phyloP scores from a whole-genome alignment of 2,797 vertebrate genomes.

The Bradypodion pumilum region DNA sequence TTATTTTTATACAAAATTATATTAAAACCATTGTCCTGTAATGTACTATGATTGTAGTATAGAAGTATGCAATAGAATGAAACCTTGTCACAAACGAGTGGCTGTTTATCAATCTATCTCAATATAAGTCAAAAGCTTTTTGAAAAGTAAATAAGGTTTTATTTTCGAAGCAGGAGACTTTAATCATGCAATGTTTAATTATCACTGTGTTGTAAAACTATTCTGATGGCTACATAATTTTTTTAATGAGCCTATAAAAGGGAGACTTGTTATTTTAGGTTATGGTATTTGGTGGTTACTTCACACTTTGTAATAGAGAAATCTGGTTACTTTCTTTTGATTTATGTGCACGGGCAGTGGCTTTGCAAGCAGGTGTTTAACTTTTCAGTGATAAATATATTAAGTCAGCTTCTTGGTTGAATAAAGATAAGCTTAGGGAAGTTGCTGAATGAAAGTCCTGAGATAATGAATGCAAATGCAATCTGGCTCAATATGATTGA shows the following conservation, averaged over 20 bases:
- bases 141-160: conserved; percentile 16
- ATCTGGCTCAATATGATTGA: conserved; percentile 25
- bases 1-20: not conserved
- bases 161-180: conserved; percentile 41
- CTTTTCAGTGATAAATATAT: conserved; percentile 16
- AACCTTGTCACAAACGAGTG: fast-evolving
- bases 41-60: not conserved
- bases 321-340: not conserved
- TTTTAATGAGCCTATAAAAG: not conserved
- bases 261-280: conserved; percentile 27
- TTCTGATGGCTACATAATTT: conserved; percentile 39
- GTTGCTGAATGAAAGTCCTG: conserved; percentile 29
- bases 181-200: conserved; percentile 16
- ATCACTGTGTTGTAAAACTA: not conserved
- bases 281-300: conserved; percentile 27
- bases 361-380: not conserved
- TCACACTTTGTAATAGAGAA: not conserved
- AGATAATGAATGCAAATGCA: conserved; percentile 31
- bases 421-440: conserved; percentile 33
- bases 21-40: not conserved
- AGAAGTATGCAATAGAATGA: not conserved
- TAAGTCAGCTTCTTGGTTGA: not conserved
- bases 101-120: not conserved
- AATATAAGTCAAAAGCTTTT: not conserved
- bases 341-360: not conserved